Evolutionary conservation across 2,113 vertebrate species (phyloP).

Genomic region (Megaceryle maxima): DNA sequence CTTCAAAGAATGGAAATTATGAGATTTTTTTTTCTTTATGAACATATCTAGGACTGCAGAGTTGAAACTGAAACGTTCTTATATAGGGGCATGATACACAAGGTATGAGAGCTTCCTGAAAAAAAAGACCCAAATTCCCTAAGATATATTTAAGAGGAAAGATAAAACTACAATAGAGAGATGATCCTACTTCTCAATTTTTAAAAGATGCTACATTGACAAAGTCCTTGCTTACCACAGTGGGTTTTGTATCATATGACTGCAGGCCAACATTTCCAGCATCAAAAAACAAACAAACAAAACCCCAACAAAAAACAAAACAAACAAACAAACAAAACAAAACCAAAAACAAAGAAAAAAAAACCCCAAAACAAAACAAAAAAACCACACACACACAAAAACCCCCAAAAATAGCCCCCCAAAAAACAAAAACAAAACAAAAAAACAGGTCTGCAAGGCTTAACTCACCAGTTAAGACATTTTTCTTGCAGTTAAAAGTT

Average conservation of each 20-base stretch:
- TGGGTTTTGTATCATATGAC: background rate
- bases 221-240: background rate
- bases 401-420: no score
- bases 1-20: background rate
- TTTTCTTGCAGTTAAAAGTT: constrained; percentile 3
- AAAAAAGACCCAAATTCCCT: background rate
- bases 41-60: background rate
- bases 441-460: background rate
- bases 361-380: no score
- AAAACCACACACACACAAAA: no score
- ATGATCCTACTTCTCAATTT: background rate
- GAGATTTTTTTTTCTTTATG: background rate
- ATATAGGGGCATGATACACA: accelerated
- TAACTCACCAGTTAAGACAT: constrained; percentile 13
- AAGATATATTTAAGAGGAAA: background rate
- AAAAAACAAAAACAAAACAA: background rate
- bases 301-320: no score
- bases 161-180: background rate
- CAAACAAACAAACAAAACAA: no score
- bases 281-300: background rate
- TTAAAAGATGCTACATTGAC: background rate
- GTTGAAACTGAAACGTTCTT: background rate
- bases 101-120: background rate
- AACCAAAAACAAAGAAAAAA: no score
- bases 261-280: background rate